Conservation (phyloP, 2,113 vertebrate species). For the Setophaga petechia region DNA sequence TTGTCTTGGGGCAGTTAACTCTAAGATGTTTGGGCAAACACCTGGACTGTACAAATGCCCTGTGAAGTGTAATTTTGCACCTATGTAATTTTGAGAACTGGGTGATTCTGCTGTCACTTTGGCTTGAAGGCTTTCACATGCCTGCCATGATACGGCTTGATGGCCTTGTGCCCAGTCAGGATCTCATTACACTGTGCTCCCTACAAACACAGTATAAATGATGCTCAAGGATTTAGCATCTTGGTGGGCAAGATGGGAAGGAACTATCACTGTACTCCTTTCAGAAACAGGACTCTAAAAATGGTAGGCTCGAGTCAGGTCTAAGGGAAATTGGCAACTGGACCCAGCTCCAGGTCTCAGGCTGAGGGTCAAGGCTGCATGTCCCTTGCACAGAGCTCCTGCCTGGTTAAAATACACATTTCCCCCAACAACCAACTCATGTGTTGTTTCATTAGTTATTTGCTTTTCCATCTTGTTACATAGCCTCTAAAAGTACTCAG, state of each 20-base stretch:
- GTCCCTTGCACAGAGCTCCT: neutral
- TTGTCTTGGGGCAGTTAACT: neutral
- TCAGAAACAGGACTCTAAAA: neutral
- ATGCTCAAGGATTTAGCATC: neutral
- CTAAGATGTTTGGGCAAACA: neutral
- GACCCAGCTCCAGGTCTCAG: neutral
- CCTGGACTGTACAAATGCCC: neutral
- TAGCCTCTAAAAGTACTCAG: neutral
- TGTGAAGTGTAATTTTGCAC: neutral
- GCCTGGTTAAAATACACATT: neutral
- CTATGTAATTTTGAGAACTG: neutral
- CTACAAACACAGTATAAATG: neutral
- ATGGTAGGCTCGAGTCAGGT: rapidly evolving
- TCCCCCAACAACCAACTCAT: neutral
- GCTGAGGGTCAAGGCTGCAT: neutral
- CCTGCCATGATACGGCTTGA: rapidly evolving
- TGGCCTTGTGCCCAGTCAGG: neutral
- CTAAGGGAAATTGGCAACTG: neutral
- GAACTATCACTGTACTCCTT: neutral
- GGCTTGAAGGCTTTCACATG: neutral
- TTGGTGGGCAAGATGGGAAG: neutral
- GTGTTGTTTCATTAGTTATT: neutral
- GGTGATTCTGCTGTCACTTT: neutral
- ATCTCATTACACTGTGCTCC: neutral
- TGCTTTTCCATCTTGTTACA: neutral